phyloP scores from a whole-genome alignment of 2,113 vertebrate species.

The Aplodontia rufa region DNA sequence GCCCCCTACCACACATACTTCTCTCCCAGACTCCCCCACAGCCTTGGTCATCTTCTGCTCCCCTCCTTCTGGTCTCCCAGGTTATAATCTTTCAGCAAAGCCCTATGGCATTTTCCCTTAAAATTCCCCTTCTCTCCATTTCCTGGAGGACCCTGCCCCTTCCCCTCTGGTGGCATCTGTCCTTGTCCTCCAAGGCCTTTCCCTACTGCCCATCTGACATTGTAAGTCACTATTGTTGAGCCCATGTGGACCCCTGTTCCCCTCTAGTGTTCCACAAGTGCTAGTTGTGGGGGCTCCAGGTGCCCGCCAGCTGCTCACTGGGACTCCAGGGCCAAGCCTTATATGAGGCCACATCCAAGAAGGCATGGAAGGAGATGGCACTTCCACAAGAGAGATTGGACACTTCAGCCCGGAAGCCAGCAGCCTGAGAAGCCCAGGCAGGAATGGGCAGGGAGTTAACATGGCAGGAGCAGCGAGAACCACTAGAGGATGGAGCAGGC shows the following conservation, averaged over 20 bases:
- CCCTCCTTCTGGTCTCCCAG: neutral
- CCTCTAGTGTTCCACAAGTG: neutral
- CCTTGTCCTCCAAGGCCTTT: neutral
- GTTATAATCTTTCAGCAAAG: neutral
- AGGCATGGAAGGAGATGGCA: neutral
- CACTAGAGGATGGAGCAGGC: accelerated
- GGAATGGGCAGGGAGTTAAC: neutral
- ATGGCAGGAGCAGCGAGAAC: neutral
- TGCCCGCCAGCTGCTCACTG: neutral
- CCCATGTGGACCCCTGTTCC: accelerated
- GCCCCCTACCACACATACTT: neutral
- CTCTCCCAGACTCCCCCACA: neutral
- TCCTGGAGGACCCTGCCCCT: neutral
- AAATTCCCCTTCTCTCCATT: neutral
- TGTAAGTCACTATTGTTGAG: accelerated
- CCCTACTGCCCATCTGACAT: accelerated
- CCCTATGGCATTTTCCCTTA: neutral
- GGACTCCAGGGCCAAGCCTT: accelerated
- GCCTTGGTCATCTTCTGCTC: neutral
- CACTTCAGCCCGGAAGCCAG: accelerated
- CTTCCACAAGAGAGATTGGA: neutral
- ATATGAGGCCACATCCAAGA: neutral
- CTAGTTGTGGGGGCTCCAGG: neutral
- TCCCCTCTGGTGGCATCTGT: neutral
- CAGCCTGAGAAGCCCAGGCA: neutral